Base-by-base conservation (phyloP, 1,140 invertebrate genomes). In the Argopecten irradians region DNA sequence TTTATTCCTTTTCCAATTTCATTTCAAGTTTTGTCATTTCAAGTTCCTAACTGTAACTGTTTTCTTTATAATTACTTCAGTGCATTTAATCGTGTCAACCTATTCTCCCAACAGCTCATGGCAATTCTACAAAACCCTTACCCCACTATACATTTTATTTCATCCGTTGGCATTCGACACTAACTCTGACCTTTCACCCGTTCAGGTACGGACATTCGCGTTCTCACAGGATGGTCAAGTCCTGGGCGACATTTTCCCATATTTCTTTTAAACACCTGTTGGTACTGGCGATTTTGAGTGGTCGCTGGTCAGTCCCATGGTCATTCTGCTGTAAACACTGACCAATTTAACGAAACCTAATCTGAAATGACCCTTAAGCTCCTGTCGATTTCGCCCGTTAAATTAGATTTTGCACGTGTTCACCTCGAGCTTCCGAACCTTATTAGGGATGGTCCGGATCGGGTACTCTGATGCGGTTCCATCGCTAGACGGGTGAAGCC, bases 291-390 rank as follows among this genome's bases (percentile, higher is more conserved):
- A 71, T 71, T 71, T 28, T 71, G 55, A 71, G 55, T 71, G 55
- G 55, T 28, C 55, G 55, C 55, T 71, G 55, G 55, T 71, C 55
- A 71, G 55, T 71, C 55, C 28, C 55, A 22, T 71, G 55, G 55
- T 71, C 55, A 71, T 22, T 71, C 55, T 71, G 22, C 55, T 71
- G 55, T 71, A n/a, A 71, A 71, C 22, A 71, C 22, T 71, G 55
- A 71, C 55, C 55, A 71, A 71, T 71, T 71, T 71, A 71, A 71
- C 55, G 55, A 71, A 71, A 71, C 55, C 55, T 71, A 71, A 71
- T 71, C 55, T 71, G 55, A 71, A 71, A 28, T 71, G 55, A 71
- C 55, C 55, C 55, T 71, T 71, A 71, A 71, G 55, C 55, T 71
- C 55, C 55, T 71, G 55, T 71, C 55, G 55, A 71, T 71, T 71